Conservation (phyloP, 2,113 vertebrate species). For the Dromas ardeola region DNA sequence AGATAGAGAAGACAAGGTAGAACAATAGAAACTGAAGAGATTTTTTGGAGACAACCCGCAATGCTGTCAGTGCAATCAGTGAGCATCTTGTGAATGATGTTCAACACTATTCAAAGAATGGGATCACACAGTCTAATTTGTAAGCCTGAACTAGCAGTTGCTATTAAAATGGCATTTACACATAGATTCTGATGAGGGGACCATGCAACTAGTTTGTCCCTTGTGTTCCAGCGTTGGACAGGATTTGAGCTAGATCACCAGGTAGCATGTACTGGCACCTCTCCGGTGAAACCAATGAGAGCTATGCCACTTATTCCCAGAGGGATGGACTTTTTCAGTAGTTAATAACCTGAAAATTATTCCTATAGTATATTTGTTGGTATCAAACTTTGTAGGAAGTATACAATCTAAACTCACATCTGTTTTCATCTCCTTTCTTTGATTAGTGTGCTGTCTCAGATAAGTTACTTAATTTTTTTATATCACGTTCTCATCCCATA, state of each 20-base stretch:
- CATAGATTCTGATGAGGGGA: rapidly evolving
- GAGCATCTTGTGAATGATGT: background rate
- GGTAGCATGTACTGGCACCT: background rate
- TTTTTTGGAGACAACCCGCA: background rate
- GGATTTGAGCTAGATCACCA: background rate
- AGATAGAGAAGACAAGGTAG: background rate
- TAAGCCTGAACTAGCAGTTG: background rate
- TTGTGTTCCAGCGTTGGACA: background rate
- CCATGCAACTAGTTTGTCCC: background rate
- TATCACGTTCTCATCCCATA: background rate
- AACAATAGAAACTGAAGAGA: background rate
- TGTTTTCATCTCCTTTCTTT: background rate
- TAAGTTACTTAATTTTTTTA: background rate
- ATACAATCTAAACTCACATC: background rate
- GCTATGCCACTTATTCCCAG: background rate
- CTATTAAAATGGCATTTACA: background rate
- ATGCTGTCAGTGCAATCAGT: background rate
- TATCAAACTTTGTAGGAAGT: background rate
- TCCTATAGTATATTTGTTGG: background rate
- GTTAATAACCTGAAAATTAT: background rate
- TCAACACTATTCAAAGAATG: background rate
- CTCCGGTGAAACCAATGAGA: background rate
- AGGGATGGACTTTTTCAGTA: background rate
- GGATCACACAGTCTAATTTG: background rate
- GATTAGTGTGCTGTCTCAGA: background rate